These are phyloP conservation scores for Panthera tigris DNA, from an alignment of 2,113 vertebrate genomes.

Conservation along the genomic window DNA sequence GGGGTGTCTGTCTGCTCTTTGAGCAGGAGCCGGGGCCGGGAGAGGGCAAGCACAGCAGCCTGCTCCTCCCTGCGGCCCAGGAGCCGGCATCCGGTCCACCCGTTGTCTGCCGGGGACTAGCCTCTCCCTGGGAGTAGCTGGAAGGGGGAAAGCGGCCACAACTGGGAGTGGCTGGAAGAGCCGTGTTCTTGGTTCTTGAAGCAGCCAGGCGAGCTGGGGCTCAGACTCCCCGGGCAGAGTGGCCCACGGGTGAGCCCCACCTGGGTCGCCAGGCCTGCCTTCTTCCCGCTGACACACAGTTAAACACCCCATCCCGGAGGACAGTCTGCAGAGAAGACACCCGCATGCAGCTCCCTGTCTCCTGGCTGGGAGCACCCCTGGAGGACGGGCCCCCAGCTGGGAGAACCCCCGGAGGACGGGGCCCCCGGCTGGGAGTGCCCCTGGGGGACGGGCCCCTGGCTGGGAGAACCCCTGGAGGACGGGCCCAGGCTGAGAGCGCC, in stretches of 20 bases:
- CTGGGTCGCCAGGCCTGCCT: not conserved
- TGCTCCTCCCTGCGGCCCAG: rapidly evolving
- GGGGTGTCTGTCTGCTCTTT: not conserved
- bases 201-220: rapidly evolving
- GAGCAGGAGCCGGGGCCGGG: rapidly evolving
- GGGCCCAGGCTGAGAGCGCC: rapidly evolving
- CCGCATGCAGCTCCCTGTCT: rapidly evolving
- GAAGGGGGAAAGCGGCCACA: not conserved
- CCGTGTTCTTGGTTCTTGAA: rapidly evolving
- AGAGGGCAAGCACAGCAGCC: rapidly evolving
- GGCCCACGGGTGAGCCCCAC: no score
- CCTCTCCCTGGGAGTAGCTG: not conserved
- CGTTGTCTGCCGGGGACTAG: not conserved
- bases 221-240: no score
- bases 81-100: rapidly evolving
- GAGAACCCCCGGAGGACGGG: no score
- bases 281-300: rapidly evolving
- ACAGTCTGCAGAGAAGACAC: not conserved
- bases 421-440: no score
- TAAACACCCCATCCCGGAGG: not conserved
- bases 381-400: no score
- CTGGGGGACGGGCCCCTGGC: no score
- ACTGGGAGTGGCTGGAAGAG: not conserved
- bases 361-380: no score
- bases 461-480: rapidly evolving